Evolutionary conservation across 2,888 invertebrate species (phyloP).

Genomic region (Odontothrips loti): DNA sequence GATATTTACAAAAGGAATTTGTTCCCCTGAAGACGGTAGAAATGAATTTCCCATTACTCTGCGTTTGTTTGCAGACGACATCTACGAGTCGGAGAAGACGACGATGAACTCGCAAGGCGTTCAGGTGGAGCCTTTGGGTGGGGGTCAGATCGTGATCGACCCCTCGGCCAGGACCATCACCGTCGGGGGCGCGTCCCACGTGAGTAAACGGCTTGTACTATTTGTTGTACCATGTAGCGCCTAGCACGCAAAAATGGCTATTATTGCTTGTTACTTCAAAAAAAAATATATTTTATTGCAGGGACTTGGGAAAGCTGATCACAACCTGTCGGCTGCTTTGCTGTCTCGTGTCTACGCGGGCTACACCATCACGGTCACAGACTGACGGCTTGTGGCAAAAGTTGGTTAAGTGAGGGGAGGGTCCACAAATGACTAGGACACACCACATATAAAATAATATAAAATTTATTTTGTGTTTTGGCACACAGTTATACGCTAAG

Average conservation of each 20-base stretch:
- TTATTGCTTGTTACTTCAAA: not conserved
- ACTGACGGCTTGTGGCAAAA: not conserved
- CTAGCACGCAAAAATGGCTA: not conserved
- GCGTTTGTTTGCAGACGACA: not conserved
- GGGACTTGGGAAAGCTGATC: constrained; percentile 3
- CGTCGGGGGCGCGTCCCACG: not conserved
- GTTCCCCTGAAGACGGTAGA: too few species aligned
- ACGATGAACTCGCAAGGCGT: not conserved
- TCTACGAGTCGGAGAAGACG: not conserved
- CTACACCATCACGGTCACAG: not conserved
- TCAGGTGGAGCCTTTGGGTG: not conserved
- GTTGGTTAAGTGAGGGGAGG: not conserved
- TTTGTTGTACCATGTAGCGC: not conserved
- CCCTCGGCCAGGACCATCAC: not conserved
- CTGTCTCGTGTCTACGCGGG: not conserved
- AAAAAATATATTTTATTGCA: not conserved
- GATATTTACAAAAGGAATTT: too few species aligned
- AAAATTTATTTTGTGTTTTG: not conserved
- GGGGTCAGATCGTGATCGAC: not conserved
- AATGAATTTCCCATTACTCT: too few species aligned
- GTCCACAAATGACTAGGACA: not conserved
- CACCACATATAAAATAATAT: not conserved
- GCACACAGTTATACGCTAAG: not conserved
- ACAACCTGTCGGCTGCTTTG: not conserved
- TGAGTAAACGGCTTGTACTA: too few species aligned